phyloP scores from a whole-genome alignment of 1,140 invertebrate genomes.

The Ooceraea biroi region DNA sequence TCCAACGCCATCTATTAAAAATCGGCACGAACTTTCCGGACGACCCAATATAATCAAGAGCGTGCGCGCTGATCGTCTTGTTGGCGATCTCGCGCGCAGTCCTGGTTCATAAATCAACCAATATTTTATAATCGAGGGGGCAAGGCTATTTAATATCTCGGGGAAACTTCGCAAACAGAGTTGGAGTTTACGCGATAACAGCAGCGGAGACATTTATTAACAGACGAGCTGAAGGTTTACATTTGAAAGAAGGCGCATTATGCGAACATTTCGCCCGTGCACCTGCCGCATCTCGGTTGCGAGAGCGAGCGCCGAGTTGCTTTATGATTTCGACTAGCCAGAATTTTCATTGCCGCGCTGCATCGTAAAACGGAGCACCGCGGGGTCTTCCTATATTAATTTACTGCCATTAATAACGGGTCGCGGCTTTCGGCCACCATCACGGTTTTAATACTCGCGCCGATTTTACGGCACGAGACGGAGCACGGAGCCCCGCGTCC shows the following conservation, averaged over 20 bases:
- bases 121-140: background rate
- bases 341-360: background rate
- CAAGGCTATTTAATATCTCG: background rate
- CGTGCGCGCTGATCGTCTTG: background rate
- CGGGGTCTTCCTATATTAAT: constrained; percentile 49
- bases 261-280: background rate
- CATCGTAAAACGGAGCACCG: constrained; percentile 40
- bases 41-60: constrained; percentile 7
- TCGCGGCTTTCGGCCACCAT: constrained; percentile 22
- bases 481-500: background rate
- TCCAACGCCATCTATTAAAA: too few relatives aligned
- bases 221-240: background rate
- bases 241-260: background rate
- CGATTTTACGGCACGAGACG: constrained; percentile 33
- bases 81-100: too few relatives aligned
- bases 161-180: background rate
- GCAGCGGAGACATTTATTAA: background rate
- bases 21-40: too few relatives aligned
- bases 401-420: constrained; percentile 64
- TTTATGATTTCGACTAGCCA: constrained; percentile 40
- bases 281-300: background rate
- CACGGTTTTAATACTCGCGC: background rate
- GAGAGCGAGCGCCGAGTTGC: constrained; percentile 16
- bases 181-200: constrained; percentile 23
- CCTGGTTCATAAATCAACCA: background rate